Conservation (phyloP, 2,113 vertebrate species). For the Mus spicilegus region DNA sequence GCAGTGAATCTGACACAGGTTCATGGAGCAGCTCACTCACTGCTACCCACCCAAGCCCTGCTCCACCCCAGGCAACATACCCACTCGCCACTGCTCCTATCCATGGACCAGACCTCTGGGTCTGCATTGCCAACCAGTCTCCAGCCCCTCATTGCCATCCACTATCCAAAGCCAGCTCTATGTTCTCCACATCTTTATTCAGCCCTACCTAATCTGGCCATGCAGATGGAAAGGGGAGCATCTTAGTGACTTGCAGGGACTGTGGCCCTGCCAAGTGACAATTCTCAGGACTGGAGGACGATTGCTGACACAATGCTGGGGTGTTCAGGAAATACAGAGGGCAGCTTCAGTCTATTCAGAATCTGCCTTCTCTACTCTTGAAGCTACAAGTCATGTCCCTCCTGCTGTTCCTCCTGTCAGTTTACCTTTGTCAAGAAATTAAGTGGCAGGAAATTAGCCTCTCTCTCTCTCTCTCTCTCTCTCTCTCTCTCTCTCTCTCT, state of each 20-base stretch:
- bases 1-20: neutral
- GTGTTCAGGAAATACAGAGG: neutral
- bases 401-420: neutral
- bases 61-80: neutral
- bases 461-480: too few species aligned
- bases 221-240: neutral
- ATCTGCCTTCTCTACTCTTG: neutral
- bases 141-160: neutral
- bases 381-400: neutral
- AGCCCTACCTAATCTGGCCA: neutral
- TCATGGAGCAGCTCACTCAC: neutral
- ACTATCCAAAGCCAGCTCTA: neutral
- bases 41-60: neutral
- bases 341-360: neutral
- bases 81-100: neutral
- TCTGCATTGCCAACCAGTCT: neutral
- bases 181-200: neutral
- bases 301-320: neutral
- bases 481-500: too few species aligned
- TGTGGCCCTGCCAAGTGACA: neutral
- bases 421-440: slow-evolving; percentile 10
- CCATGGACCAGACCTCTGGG: neutral
- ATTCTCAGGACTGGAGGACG: neutral
- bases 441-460: neutral
- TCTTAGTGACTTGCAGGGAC: neutral